Evolutionary conservation across 2,888 invertebrate genomes (phyloP), one percentile per base, ranked within the genome.

Genomic region (Charanyca ferruginea): DNA sequence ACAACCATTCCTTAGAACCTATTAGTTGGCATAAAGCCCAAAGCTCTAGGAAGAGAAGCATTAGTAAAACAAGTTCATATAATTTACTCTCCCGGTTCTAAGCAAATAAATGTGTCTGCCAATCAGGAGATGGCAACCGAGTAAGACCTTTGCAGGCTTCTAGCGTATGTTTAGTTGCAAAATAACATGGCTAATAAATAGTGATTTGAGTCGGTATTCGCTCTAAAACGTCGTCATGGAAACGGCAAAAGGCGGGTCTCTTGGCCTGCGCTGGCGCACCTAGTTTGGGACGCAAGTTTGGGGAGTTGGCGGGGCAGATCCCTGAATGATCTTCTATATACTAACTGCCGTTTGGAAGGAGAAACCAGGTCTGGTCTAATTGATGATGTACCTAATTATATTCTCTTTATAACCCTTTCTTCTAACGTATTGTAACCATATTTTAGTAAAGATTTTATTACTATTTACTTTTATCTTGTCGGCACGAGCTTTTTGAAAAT

Each of bases 121-220:
- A 75, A 73, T 81, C 81, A 71, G 67, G 49, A 62, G 76, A 76
- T 77, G 79, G 78, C 61, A 58, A 41, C 44, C 55, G 52, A 67
- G 76, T 65, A 51, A 73, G 77, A 80, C 73, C 73, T 82, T 76
- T 69, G 38, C 64, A 61, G 42, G 53, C 58, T 64, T 44, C 75
- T 58, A 68, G 68, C 62, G 67, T 80, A 62, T 85, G 86, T 85
- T 86, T 86, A 89, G 85, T 84, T 75, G 82, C 83, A 75, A 86
- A 91, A 90, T 89, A 85, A 87, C 89, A 81, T 71, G 65, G 68
- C 83, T 92, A 92, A 93, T 93, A 91, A 92, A 91, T 89, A 89
- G 91, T 91, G 88, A 91, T 93, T 93, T 92, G 89, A 88, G 86
- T 81, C 85, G 87, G 87, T 86, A 85, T 88, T 85, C 84, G 84